phyloP scores from a whole-genome alignment of 2,888 invertebrate genomes.

The Pheosia tremula region DNA sequence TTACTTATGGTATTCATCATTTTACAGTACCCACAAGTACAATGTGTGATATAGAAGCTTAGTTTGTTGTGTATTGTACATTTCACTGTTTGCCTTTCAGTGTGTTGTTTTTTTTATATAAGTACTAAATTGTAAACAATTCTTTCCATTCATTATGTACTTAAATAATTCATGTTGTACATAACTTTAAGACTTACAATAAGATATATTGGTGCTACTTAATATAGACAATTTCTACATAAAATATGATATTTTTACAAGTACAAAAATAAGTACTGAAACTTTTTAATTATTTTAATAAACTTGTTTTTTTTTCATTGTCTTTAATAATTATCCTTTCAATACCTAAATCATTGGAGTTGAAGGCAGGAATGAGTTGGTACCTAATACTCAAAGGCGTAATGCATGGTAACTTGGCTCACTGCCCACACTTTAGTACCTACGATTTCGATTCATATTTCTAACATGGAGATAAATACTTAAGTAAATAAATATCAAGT shows the following conservation, averaged over 20 bases:
- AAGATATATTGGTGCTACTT: constrained; percentile 56
- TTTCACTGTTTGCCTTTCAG: constrained; percentile 3
- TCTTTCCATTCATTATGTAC: constrained; percentile 14
- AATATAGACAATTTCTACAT: constrained; percentile 6
- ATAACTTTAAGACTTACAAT: constrained; percentile 34
- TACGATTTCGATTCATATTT: too few relatives aligned
- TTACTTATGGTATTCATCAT: constrained; percentile 16
- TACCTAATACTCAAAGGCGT: too few relatives aligned
- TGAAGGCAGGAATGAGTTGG: too few relatives aligned
- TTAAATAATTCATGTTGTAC: constrained; percentile 26
- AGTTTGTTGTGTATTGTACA: constrained; percentile 2
- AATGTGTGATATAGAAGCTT: neutral
- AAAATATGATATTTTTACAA: constrained; percentile 41
- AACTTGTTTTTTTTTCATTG: constrained; percentile 33
- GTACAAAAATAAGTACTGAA: constrained; percentile 21
- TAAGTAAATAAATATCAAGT: too few relatives aligned
- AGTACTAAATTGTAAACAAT: constrained; percentile 3
- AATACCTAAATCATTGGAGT: too few relatives aligned
- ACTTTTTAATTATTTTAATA: constrained; percentile 31
- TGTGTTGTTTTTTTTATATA: constrained; percentile 8
- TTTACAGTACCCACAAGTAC: constrained; percentile 3
- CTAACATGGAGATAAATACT: too few relatives aligned
- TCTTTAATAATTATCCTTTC: constrained; percentile 8
- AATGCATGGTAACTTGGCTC: too few relatives aligned
- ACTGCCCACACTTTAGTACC: too few relatives aligned